These are phyloP conservation scores for Xenopus petersii DNA, from an alignment of 2,797 vertebrate genomes.

Conservation along the genomic window DNA sequence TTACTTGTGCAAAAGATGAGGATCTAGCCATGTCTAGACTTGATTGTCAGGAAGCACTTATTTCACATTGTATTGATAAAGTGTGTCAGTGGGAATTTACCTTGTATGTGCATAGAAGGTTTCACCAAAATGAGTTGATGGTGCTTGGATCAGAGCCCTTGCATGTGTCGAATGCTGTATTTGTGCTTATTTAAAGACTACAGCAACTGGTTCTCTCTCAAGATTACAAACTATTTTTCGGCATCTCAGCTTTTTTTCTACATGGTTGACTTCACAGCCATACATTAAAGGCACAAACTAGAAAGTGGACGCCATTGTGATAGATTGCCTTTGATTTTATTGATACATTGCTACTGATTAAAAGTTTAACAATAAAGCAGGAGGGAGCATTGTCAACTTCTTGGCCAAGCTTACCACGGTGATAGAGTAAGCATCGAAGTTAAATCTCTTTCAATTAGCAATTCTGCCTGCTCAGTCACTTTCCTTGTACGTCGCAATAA, in stretches of 20 bases:
- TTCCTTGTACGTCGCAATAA: constrained; percentile 40
- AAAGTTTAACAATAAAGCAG: constrained; percentile 33
- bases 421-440: constrained; percentile 37
- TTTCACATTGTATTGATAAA: too few relatives aligned
- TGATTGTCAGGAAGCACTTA: too few relatives aligned
- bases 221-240: constrained; percentile 1
- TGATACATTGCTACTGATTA: constrained; percentile 39
- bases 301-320: not conserved
- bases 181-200: too few relatives aligned
- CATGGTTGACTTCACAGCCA: constrained; percentile 36
- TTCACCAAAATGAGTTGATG: too few relatives aligned
- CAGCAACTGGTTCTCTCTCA: too few relatives aligned
- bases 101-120: too few relatives aligned
- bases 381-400: constrained; percentile 31
- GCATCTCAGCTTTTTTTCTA: constrained; percentile 26
- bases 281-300: constrained; percentile 39
- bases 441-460: constrained; percentile 47
- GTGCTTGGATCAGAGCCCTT: too few relatives aligned
- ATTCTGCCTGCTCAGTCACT: constrained; percentile 45
- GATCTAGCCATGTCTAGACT: too few relatives aligned
- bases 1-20: too few relatives aligned
- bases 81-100: too few relatives aligned
- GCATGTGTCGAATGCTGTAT: too few relatives aligned
- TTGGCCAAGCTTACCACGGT: constrained; percentile 35
- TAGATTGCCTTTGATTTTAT: constrained; percentile 29